A percentile compares a stretch with the other conserved stretches of the same genome.
phyloP scores from a whole-genome alignment of 2,113 vertebrate species.

The Peromyscus polionotus region DNA sequence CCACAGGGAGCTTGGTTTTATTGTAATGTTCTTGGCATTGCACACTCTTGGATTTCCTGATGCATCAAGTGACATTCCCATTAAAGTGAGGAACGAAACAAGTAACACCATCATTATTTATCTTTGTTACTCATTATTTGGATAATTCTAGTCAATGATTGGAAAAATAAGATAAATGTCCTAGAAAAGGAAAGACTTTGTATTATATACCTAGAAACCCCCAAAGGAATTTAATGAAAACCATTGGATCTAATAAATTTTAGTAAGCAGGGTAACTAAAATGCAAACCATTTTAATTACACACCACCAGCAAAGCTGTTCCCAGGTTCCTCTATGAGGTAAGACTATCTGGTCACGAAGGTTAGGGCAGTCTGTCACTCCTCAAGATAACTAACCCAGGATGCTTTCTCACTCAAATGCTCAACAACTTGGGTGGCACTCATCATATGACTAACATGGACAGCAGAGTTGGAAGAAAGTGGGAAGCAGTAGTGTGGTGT shows the following conservation, averaged over 20 bases:
- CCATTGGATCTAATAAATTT: conserved; percentile 19
- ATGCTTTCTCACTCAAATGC: not conserved
- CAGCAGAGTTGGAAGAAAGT: not conserved
- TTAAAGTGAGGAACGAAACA: conserved; percentile 10
- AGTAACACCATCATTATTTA: not conserved
- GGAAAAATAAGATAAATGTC: conserved; percentile 2
- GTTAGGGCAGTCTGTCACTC: not conserved
- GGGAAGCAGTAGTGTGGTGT: not conserved
- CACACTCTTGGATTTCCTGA: not conserved
- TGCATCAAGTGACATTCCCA: not conserved
- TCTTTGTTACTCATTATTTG: conserved; percentile 26
- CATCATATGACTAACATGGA: not conserved
- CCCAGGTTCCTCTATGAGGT: not conserved
- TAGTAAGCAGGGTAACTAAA: conserved; percentile 21
- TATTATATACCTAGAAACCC: not conserved
- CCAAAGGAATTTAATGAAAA: conserved; percentile 17
- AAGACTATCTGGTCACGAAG: not conserved
- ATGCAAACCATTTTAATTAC: not conserved
- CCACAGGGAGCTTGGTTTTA: not conserved
- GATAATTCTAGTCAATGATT: conserved; percentile 15
- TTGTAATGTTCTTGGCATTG: not conserved
- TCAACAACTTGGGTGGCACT: not conserved
- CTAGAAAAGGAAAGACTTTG: not conserved
- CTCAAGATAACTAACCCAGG: not conserved
- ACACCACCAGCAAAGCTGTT: not conserved